These are phyloP conservation scores for Sylvia atricapilla DNA, from an alignment of 2,113 vertebrate genomes.

Conservation along the genomic window DNA sequence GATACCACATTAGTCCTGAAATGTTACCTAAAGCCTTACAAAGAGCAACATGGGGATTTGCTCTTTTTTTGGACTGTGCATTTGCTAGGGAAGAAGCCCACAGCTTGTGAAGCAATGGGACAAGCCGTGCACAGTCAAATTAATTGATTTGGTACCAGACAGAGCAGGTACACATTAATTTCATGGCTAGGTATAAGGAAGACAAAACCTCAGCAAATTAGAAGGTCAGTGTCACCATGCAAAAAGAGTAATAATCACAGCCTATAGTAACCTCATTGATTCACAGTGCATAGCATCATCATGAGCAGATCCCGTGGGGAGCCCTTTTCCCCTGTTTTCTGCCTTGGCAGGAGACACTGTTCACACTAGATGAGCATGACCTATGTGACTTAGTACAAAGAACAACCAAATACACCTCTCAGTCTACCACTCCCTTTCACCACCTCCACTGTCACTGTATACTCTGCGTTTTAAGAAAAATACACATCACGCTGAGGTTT, in stretches of 20 bases:
- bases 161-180: not conserved
- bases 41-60: not conserved
- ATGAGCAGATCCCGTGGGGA: not conserved
- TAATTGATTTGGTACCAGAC: not conserved
- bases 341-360: not conserved
- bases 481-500: not conserved
- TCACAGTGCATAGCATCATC: not conserved
- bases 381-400: not conserved
- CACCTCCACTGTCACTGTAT: constrained; percentile 22
- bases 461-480: not conserved
- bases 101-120: not conserved
- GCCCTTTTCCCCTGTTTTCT: not conserved
- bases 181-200: not conserved
- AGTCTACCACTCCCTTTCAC: constrained; percentile 20
- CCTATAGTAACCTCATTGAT: not conserved
- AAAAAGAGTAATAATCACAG: not conserved
- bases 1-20: not conserved
- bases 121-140: not conserved
- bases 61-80: rapidly evolving
- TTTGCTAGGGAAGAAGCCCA: not conserved
- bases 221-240: not conserved
- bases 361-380: not conserved
- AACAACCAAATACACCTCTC: constrained; percentile 22
- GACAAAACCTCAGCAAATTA: not conserved
- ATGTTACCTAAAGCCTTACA: not conserved